Percentiles rank a stretch among this genome's conserved stretches.
Conservation (phyloP, 2,113 vertebrate genomes). For the Leptocoma aspasia region DNA sequence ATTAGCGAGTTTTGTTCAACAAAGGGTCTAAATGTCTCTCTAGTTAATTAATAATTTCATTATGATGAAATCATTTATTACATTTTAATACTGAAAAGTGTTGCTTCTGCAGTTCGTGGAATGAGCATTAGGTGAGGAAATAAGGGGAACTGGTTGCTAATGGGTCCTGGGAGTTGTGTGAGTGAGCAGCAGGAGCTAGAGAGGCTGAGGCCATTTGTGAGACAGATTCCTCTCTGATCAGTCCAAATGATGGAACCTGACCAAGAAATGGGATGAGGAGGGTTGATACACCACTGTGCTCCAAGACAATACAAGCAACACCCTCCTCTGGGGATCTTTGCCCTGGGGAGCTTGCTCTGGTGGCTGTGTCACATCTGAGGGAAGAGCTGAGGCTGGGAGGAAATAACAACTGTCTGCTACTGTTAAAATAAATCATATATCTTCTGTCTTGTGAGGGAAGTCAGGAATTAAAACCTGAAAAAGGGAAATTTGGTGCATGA, state of each 20-base stretch:
- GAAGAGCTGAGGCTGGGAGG: neutral
- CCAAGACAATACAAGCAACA: neutral
- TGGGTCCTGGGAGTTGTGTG: neutral
- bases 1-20: neutral
- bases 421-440: neutral
- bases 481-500: neutral
- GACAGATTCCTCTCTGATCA: neutral
- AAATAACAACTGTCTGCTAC: neutral
- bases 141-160: neutral
- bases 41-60: constrained; percentile 32
- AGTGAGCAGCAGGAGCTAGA: neutral
- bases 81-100: neutral
- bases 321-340: neutral
- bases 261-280: neutral
- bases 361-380: neutral
- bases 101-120: neutral
- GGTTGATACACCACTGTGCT: neutral
- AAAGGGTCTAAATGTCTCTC: neutral
- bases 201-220: neutral
- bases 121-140: neutral
- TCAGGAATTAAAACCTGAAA: neutral
- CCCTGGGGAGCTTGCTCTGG: neutral
- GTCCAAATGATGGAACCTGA: neutral
- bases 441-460: neutral
- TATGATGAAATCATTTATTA: constrained; percentile 5